Base-by-base conservation (phyloP, 2,888 invertebrate genomes). In the Dioctria rufipes region DNA sequence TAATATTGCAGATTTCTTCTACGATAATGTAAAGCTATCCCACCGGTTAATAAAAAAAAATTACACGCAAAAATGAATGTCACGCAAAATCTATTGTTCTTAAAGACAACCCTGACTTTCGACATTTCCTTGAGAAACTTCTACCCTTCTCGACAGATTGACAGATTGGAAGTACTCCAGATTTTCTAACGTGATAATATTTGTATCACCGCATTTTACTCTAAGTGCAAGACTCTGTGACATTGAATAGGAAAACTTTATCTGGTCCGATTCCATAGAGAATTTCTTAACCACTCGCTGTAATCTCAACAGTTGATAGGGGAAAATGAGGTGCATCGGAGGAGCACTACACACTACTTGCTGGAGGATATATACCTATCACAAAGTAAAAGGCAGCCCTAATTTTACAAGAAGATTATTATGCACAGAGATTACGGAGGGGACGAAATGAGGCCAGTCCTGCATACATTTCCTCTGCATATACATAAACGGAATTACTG, bases 231-330 rank as follows among this genome's bases (percentile, higher is more conserved):
- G 73, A 51, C 39, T 58, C 37, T 39, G 13, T 51, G 37, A 69
- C 69, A 69, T 51, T 51, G 11, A 51, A 25, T 13, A 40, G 42
- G 9, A 73, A 58, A 73, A 73, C 60, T 73, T 73, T 73, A 73
- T 71, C 71, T 71, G 25, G 25, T 54, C 71, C 51, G 58, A 73
- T 73, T 73, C 73, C 73, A 4, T 37, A 6, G 61, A 61, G 61
- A 39, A 25, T 61, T 61, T 39, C 61, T 61, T 61, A 60, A 3
- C 60, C 25, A 60, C 39, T 51, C 11, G 51, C 39, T 11, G n/a
- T 5, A 39, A 61, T 60, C 11, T 9, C 6, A 46, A 60, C 60
- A 37, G 61, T 25, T 37, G 61, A 61, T 37, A 61, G 61, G 61
- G 4, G n/a, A 4, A 39, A 61, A 25, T 8, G 4, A 13, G 4